Conservation (phyloP, 2,888 invertebrate species). For the Eilema griseolum region DNA sequence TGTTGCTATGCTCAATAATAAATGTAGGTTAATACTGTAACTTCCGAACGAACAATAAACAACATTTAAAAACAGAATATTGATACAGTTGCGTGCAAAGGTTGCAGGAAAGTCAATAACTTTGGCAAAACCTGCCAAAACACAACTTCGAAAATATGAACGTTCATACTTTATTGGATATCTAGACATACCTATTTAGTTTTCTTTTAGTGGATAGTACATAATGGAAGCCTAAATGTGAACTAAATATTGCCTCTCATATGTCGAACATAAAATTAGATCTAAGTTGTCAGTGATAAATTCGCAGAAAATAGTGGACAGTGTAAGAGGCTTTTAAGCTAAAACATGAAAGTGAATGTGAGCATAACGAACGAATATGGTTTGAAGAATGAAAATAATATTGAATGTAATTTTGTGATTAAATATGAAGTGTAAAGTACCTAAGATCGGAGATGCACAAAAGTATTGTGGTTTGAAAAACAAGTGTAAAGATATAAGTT, state of each 20-base stretch:
- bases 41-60: slow-evolving; percentile 27
- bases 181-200: too few species aligned
- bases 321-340: neutral
- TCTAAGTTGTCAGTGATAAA: neutral
- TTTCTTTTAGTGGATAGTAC: too few species aligned
- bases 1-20: neutral
- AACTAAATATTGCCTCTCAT: neutral
- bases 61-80: slow-evolving; percentile 28
- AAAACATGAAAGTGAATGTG: neutral
- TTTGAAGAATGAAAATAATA: neutral
- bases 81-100: slow-evolving; percentile 35
- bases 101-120: slow-evolving; percentile 41
- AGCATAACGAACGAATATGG: neutral
- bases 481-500: too few species aligned
- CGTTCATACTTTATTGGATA: neutral
- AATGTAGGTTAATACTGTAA: slow-evolving; percentile 20
- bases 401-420: neutral
- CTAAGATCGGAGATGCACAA: neutral
- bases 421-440: neutral
- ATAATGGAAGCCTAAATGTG: neutral
- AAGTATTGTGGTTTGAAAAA: too few species aligned
- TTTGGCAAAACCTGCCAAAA: slow-evolving; percentile 24
- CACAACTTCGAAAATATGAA: slow-evolving; percentile 20
- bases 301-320: neutral
- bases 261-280: neutral